A percentile compares a stretch with the other conserved stretches of the same genome.
These are phyloP conservation scores for Colossoma macropomum DNA, from an alignment of 2,113 vertebrate species.

Conservation along the genomic window DNA sequence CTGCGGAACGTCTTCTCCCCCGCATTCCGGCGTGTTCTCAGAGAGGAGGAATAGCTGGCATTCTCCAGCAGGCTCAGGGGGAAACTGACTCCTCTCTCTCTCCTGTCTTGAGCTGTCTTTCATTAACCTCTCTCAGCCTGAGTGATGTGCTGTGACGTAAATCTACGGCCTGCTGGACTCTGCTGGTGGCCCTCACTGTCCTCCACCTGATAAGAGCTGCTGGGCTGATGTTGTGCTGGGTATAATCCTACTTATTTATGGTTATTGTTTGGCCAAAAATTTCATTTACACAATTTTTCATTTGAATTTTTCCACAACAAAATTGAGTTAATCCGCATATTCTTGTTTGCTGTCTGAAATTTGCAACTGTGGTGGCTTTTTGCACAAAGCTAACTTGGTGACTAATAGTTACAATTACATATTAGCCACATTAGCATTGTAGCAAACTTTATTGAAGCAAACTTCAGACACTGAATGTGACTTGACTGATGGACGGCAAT, in stretches of 20 bases:
- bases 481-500: no score
- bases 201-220: background rate
- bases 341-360: no score
- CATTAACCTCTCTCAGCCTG: conserved; percentile 25
- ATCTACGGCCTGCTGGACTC: background rate
- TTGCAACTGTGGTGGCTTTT: no score
- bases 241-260: background rate
- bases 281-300: no score
- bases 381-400: no score
- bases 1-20: conserved; percentile 34
- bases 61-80: conserved; percentile 33
- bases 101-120: conserved; percentile 27
- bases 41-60: conserved; percentile 47
- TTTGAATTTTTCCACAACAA: no score
- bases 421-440: no score
- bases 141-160: conserved; percentile 1
- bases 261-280: background rate
- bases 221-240: background rate
- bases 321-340: no score
- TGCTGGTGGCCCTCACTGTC: conserved; percentile 22
- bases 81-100: conserved; percentile 35
- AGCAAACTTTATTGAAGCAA: no score
- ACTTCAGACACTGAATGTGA: no score
- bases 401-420: no score
- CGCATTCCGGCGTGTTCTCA: conserved; percentile 39